phyloP scores from a whole-genome alignment of 2,113 vertebrate species.

The Anser brachyrhynchus region DNA sequence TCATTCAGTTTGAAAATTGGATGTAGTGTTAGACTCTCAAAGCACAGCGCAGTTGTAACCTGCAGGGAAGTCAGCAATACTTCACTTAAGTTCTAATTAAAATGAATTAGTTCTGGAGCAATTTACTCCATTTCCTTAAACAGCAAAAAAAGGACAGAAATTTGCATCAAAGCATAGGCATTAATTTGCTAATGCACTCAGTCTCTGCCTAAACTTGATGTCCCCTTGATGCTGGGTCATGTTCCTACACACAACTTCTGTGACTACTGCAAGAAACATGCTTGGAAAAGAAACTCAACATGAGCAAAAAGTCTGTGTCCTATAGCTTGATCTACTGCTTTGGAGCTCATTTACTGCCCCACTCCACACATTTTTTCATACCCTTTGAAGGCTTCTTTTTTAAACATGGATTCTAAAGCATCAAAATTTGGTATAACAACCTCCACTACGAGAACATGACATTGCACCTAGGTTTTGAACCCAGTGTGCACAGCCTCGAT shows the following conservation, averaged over 20 bases:
- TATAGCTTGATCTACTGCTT: background rate
- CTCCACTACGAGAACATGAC: background rate
- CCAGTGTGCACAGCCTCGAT: background rate
- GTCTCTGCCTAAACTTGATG: background rate
- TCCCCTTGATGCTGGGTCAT: background rate
- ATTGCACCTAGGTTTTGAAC: slow-evolving; percentile 22
- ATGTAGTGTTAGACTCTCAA: background rate
- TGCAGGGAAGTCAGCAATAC: background rate
- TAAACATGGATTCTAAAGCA: background rate
- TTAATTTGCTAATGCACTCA: background rate
- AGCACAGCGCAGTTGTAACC: background rate
- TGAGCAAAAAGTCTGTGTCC: background rate
- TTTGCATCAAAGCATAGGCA: background rate
- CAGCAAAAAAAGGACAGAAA: background rate
- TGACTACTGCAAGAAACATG: background rate
- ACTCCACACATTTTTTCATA: background rate
- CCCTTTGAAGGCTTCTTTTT: background rate
- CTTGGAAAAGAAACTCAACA: background rate
- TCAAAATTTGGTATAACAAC: background rate
- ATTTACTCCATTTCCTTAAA: background rate
- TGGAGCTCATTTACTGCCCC: background rate
- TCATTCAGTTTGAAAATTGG: background rate
- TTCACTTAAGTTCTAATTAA: background rate
- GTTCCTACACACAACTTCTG: background rate
- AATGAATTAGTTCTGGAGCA: background rate